Conservation (phyloP, 92 coral and sea anemone genomes). For the Bergia puertoricense region DNA sequence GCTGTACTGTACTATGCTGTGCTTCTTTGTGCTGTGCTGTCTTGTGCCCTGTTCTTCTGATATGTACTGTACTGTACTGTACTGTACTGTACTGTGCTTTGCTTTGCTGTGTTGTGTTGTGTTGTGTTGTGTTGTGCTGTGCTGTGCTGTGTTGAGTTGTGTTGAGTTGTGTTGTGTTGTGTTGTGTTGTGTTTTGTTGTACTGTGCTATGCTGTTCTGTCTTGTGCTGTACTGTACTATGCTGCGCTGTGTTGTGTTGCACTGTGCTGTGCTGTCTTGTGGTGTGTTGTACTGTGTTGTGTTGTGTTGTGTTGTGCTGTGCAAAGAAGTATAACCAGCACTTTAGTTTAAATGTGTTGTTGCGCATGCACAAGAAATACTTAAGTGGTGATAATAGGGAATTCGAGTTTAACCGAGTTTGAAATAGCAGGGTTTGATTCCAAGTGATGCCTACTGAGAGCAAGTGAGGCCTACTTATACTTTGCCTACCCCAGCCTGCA, state of each 20-base stretch:
- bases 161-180: not conserved
- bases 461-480: not conserved
- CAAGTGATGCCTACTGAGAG: not conserved
- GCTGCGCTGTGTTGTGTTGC: no score
- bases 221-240: not conserved
- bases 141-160: not conserved
- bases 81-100: no score
- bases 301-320: no score
- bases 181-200: not conserved
- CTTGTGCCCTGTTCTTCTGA: not conserved
- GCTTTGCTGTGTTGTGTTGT: no score
- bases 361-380: no score
- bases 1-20: not conserved
- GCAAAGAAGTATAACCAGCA: not conserved
- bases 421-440: no score
- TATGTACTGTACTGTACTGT: no score
- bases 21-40: not conserved
- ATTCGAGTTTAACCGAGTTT: no score
- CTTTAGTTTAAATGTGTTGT: not conserved
- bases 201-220: not conserved
- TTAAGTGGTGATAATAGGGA: no score
- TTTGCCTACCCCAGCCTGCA: slow-evolving; percentile 84
- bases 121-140: no score
- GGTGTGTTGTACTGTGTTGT: no score
- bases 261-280: no score